These are phyloP conservation scores for Promerops cafer DNA, from an alignment of 2,113 vertebrate species.

Conservation along the genomic window DNA sequence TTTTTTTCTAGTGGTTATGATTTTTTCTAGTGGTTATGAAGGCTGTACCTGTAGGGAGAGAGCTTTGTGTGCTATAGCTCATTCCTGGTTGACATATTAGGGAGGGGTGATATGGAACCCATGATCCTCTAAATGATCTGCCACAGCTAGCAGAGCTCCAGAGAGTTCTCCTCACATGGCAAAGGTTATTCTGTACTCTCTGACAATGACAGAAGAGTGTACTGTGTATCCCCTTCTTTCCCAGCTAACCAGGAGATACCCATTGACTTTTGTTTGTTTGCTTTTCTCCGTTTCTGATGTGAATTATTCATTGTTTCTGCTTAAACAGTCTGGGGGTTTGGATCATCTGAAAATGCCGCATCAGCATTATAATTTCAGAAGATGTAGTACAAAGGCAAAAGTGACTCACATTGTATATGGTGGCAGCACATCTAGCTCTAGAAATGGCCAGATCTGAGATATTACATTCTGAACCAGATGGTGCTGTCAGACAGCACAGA, in stretches of 20 bases:
- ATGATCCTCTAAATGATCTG: not conserved
- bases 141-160: not conserved
- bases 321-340: not conserved
- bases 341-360: not conserved
- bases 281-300: not conserved
- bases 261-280: not conserved
- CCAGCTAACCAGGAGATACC: not conserved
- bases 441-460: slow-evolving; percentile 11
- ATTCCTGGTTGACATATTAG: not conserved
- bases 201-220: not conserved
- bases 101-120: not conserved
- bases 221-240: not conserved
- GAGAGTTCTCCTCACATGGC: not conserved
- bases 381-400: not conserved
- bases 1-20: not conserved
- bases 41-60: not conserved
- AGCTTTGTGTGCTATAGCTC: not conserved
- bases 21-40: not conserved
- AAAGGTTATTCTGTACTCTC: not conserved
- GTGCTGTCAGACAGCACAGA: slow-evolving; percentile 45
- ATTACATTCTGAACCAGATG: slow-evolving; percentile 37
- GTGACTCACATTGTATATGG: not conserved
- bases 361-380: not conserved
- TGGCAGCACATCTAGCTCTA: not conserved
- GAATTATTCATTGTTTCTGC: slow-evolving; percentile 34